phyloP scores from a whole-genome alignment of 2,797 vertebrate genomes.

The Anguilla obscura region DNA sequence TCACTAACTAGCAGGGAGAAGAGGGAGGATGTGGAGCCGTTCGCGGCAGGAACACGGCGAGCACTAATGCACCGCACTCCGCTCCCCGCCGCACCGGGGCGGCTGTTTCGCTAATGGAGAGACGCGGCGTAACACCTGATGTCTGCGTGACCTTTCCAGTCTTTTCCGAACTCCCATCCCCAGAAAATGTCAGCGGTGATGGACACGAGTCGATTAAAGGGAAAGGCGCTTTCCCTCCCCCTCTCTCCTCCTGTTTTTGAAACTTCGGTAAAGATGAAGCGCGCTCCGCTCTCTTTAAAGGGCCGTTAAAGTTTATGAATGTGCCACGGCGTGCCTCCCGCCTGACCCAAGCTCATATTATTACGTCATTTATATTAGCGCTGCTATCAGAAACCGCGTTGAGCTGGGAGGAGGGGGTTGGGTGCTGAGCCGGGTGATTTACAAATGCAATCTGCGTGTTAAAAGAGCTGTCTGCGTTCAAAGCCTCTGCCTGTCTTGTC shows the following conservation, averaged over 20 bases:
- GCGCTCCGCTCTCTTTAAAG: background rate
- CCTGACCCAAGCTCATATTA: background rate
- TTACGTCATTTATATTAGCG: constrained; percentile 6
- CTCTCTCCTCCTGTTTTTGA: background rate
- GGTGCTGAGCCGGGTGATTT: background rate
- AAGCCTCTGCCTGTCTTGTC: background rate
- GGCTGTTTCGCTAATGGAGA: constrained; percentile 11
- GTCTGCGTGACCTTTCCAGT: constrained; percentile 32
- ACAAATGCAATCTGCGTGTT: background rate
- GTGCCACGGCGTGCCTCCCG: background rate
- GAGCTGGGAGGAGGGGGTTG: background rate
- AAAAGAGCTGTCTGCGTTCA: constrained; percentile 23
- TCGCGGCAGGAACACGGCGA: background rate
- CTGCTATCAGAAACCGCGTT: background rate
- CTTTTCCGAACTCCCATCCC: constrained; percentile 18
- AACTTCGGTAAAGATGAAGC: background rate
- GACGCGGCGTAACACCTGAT: background rate
- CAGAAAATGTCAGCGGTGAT: constrained; percentile 29
- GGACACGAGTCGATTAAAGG: constrained; percentile 31
- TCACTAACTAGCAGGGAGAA: background rate
- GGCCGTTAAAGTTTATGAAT: background rate
- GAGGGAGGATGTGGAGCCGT: background rate
- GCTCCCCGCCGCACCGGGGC: background rate
- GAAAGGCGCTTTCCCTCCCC: background rate
- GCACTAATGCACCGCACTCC: background rate